phyloP scores from a whole-genome alignment of 2,888 invertebrate species.

The Orthosia gracilis region DNA sequence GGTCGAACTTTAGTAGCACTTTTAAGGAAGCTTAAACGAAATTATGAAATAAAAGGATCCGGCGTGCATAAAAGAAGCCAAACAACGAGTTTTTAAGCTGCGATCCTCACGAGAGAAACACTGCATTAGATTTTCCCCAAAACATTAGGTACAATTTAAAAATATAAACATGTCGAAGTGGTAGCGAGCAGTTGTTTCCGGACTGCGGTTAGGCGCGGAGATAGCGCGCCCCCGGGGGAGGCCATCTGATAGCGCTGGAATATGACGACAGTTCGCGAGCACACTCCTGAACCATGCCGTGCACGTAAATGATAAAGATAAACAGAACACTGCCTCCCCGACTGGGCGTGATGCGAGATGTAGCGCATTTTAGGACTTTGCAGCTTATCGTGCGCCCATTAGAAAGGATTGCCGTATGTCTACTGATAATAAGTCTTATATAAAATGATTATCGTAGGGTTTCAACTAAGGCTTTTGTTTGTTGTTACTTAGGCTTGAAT shows the following conservation, averaged over 20 bases:
- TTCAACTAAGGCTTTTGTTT: slow-evolving; percentile 18
- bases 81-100: neutral
- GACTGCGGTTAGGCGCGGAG: slow-evolving; percentile 68
- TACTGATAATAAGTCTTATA: slow-evolving; percentile 29
- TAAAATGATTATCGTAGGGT: slow-evolving; percentile 39
- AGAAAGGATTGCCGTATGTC: slow-evolving; percentile 54
- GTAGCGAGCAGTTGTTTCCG: slow-evolving; percentile 61
- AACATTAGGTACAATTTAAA: slow-evolving; percentile 55
- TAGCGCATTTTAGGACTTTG: slow-evolving; percentile 60
- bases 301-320: slow-evolving; percentile 72
- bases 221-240: slow-evolving; percentile 75
- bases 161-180: slow-evolving; percentile 70
- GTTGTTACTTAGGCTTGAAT: neutral
- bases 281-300: slow-evolving; percentile 68
- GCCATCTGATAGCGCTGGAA: slow-evolving; percentile 85
- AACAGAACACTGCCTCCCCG: slow-evolving; percentile 50
- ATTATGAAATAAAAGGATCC: slow-evolving; percentile 2
- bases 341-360: slow-evolving; percentile 58
- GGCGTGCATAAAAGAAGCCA: neutral
- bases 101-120: neutral
- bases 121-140: slow-evolving; percentile 23
- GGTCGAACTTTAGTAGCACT: neutral
- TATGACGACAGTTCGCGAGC: slow-evolving; percentile 87
- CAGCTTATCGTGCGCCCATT: slow-evolving; percentile 57
- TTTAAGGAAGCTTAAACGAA: slow-evolving; percentile 12